phyloP scores from a whole-genome alignment of 2,888 invertebrate species.

The Leucophora obtusa region DNA sequence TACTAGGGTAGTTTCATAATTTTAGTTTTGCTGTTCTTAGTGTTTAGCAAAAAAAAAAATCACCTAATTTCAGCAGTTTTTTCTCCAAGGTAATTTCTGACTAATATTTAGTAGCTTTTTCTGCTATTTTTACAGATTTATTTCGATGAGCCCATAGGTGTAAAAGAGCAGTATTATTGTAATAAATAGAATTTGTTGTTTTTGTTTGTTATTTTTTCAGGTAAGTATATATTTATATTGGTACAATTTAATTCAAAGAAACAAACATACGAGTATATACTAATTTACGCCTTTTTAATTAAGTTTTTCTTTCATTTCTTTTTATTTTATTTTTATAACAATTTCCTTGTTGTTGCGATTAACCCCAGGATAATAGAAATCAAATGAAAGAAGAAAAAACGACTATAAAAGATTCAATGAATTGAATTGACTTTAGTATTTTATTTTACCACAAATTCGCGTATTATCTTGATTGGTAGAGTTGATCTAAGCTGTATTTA shows the following conservation, averaged over 20 bases:
- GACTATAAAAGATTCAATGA: constrained; percentile 42
- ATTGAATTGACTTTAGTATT: constrained; percentile 55
- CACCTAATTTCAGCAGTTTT: too few species aligned
- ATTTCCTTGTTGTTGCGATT: constrained; percentile 45
- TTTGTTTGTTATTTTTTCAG: background rate
- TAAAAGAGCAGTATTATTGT: background rate
- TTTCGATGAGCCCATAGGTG: too few species aligned
- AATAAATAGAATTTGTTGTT: background rate
- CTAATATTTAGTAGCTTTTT: too few species aligned
- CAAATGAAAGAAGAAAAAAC: constrained; percentile 25
- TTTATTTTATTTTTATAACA: constrained; percentile 13
- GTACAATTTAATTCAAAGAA: background rate
- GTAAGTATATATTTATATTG: background rate
- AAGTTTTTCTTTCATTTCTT: constrained; percentile 54
- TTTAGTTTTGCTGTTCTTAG: too few species aligned
- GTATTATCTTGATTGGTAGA: constrained; percentile 66
- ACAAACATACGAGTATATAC: constrained; percentile 25
- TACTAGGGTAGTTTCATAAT: too few species aligned
- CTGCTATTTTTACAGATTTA: too few species aligned
- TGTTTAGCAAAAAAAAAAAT: too few species aligned
- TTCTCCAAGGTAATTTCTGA: too few species aligned
- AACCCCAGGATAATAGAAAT: constrained; percentile 16
- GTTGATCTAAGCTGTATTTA: constrained; percentile 56
- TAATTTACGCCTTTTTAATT: constrained; percentile 65
- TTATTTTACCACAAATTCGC: constrained; percentile 60